Evolutionary conservation across 2,888 invertebrate species (phyloP), one percentile per base, ranked within the genome.

Genomic region (Archips xylosteana): DNA sequence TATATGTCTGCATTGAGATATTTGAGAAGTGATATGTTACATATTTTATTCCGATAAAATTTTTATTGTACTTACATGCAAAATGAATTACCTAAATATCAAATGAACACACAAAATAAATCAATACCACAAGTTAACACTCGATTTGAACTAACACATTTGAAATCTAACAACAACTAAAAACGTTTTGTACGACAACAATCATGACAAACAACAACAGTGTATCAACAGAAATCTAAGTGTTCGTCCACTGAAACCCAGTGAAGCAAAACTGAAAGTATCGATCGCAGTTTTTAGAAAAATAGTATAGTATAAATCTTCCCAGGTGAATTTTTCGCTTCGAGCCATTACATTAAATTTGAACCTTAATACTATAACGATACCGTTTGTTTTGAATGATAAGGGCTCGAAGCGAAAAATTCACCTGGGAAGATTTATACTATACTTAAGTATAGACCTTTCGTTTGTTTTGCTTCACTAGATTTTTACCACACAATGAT

Each of bases 401-500:
- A n/a, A n/a, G n/a, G n/a, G n/a, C n/a, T n/a, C n/a, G n/a, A n/a
- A n/a, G n/a, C n/a, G n/a, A n/a, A n/a, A n/a, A n/a, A n/a, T n/a
- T n/a, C n/a, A n/a, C n/a, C n/a, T n/a, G n/a, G n/a, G n/a, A n/a
- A n/a, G n/a, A n/a, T n/a, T n/a, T n/a, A n/a, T n/a, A n/a, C n/a
- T n/a, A n/a, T n/a, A n/a, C n/a, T n/a, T n/a, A n/a, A n/a, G n/a
- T 23, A 54, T 2, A 9, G 23, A 49, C 54, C 23, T 12, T 54
- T 10, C 23, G 49, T 49, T 64, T 68, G 63, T 59, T 73, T 73
- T 69, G 74, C 69, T 70, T 74, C 54, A 74, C 77, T 76, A 76
- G 71, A 72, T 75, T 76, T 80, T 77, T 78, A 83, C 79, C 79
- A 83, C 82, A 83, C 82, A 82, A 71, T 62, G 64, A 42, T 74